Conservation (phyloP, 2,888 invertebrate species). For the Phragmatobia fuliginosa region DNA sequence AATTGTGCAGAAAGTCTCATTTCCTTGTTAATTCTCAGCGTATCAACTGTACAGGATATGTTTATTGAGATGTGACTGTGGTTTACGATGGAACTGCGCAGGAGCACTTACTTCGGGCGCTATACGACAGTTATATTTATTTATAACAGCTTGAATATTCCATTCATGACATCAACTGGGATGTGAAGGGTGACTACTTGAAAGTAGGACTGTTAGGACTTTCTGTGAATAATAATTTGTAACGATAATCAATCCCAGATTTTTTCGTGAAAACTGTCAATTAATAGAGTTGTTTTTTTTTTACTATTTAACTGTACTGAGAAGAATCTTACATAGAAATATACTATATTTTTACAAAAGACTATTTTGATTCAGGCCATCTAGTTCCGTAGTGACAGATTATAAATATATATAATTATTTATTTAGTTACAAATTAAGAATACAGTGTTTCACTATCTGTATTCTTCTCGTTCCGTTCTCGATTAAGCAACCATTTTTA, state of each 20-base stretch:
- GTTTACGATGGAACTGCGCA: slow-evolving; percentile 70
- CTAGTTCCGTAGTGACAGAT: too few species aligned
- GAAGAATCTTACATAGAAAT: too few species aligned
- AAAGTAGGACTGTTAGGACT: slow-evolving; percentile 14
- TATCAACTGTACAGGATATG: slow-evolving; percentile 63
- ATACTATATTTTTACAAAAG: too few species aligned
- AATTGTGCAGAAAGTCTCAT: slow-evolving; percentile 36
- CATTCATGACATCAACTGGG: slow-evolving; percentile 55
- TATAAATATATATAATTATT: too few species aligned
- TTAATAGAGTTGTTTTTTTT: neutral
- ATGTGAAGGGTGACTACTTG: slow-evolving; percentile 14
- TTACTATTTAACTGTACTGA: too few species aligned
- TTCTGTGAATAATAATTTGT: neutral
- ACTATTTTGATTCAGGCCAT: too few species aligned
- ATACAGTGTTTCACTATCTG: too few species aligned
- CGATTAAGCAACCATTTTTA: too few species aligned
- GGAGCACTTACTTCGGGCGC: slow-evolving; percentile 65
- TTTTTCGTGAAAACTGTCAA: neutral
- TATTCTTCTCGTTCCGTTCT: too few species aligned
- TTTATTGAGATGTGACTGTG: slow-evolving; percentile 76
- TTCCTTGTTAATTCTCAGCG: slow-evolving; percentile 44
- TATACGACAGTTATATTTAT: slow-evolving; percentile 80
- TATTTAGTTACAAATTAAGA: too few species aligned
- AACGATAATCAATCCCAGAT: neutral
- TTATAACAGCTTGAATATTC: slow-evolving; percentile 72